Evolutionary conservation across 2,113 vertebrate species (phyloP).

Genomic region (Lamprologus callipterus): DNA sequence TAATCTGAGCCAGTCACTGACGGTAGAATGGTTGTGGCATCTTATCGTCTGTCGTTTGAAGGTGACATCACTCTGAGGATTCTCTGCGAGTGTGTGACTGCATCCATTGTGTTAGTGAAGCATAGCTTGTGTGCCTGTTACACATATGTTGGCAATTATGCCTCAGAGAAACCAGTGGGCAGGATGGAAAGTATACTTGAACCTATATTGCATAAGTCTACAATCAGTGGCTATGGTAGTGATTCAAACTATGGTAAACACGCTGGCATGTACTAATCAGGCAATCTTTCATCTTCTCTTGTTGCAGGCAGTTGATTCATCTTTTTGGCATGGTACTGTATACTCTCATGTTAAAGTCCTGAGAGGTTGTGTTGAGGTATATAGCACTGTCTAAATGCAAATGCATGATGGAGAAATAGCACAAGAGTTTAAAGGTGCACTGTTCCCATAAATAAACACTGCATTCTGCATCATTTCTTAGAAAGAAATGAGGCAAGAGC

Average conservation of each 20-base stretch:
- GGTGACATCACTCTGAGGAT: constrained; percentile 42
- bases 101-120: not conserved
- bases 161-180: constrained; percentile 18
- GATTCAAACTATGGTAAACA: constrained; percentile 59
- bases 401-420: not conserved
- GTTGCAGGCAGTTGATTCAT: constrained; percentile 42
- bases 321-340: constrained; percentile 1
- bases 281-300: constrained; percentile 47
- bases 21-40: constrained; percentile 1
- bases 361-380: not conserved
- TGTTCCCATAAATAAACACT: constrained; percentile 20
- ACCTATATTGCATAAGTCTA: constrained; percentile 44
- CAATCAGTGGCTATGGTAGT: constrained; percentile 49
- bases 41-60: constrained; percentile 20
- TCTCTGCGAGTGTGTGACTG: not conserved
- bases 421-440: not conserved
- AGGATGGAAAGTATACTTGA: constrained; percentile 38
- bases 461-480: not conserved
- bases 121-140: constrained; percentile 1
- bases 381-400: not conserved
- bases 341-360: not conserved
- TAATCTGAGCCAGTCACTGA: constrained; percentile 19
- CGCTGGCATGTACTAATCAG: constrained; percentile 49
- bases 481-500: not conserved
- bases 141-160: constrained; percentile 52